These are phyloP conservation scores for Orchesella cincta DNA, from an alignment of 1,140 invertebrate species.

Conservation along the genomic window DNA sequence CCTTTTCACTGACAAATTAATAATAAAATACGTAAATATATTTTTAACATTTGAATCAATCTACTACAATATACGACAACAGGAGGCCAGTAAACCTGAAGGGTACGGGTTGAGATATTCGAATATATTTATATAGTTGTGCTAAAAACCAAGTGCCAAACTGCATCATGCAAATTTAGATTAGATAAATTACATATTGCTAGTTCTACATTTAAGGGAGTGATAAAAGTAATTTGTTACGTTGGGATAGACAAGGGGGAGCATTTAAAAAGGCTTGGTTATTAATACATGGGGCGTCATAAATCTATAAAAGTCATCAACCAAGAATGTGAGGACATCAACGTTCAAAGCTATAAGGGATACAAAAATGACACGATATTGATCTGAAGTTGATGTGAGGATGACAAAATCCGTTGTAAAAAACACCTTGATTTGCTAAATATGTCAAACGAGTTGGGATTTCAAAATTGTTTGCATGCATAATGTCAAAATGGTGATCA, in stretches of 20 bases:
- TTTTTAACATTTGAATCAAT: too few species aligned
- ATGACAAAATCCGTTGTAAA: constrained; percentile 3
- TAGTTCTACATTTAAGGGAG: neutral
- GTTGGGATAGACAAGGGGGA: neutral
- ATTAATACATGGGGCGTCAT: neutral
- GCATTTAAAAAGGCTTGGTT: neutral
- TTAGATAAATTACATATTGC: neutral
- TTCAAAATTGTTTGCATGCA: constrained; percentile 6
- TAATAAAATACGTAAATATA: too few species aligned
- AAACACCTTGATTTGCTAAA: constrained; percentile 15
- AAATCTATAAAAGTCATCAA: constrained; percentile 11
- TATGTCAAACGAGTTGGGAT: neutral
- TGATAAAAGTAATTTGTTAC: neutral
- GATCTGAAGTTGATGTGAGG: neutral
- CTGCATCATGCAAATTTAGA: neutral
- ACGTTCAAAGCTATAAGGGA: neutral
- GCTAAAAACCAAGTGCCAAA: neutral
- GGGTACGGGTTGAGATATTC: neutral
- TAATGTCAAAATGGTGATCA: neutral
- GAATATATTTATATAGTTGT: neutral
- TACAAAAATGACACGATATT: neutral
- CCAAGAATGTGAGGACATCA: neutral
- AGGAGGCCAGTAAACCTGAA: too few species aligned
- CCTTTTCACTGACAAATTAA: too few species aligned
- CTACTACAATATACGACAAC: too few species aligned